A percentile compares a stretch with the other conserved stretches of the same genome.
Evolutionary conservation across 1,140 invertebrate species (phyloP).

Genomic region (Temnothorax nylanderi): DNA sequence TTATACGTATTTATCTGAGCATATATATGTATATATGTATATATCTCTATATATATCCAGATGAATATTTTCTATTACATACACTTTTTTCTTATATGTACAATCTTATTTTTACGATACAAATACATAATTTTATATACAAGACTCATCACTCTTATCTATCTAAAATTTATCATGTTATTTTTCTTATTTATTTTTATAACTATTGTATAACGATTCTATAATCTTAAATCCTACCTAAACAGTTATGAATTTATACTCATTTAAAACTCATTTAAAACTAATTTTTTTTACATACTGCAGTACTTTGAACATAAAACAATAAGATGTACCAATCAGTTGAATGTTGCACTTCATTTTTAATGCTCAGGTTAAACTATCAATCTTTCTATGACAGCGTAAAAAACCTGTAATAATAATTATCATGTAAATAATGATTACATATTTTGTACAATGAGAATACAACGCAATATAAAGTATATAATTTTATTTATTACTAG

Average conservation of each 20-base stretch:
- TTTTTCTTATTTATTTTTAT: background rate
- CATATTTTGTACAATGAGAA: slow-evolving; percentile 18
- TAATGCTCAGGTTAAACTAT: slow-evolving; percentile 50
- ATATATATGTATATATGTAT: too few species aligned
- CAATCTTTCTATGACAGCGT: slow-evolving; percentile 64
- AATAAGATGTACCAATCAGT: background rate
- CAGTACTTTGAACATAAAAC: background rate
- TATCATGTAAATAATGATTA: slow-evolving; percentile 47
- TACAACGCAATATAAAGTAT: slow-evolving; percentile 15
- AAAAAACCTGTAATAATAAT: slow-evolving; percentile 76
- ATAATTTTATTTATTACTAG: background rate
- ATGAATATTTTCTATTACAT: background rate
- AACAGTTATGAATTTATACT: background rate
- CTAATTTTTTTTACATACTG: background rate
- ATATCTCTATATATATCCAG: too few species aligned
- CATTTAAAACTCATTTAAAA: too few species aligned
- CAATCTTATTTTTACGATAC: background rate
- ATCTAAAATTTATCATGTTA: slow-evolving; percentile 10
- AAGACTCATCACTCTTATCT: background rate
- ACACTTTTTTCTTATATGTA: background rate
- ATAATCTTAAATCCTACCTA: background rate
- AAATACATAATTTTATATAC: background rate
- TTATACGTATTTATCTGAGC: background rate
- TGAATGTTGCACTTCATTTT: slow-evolving; percentile 43
- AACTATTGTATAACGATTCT: background rate